These are phyloP conservation scores for Mizuhopecten yessoensis DNA, from an alignment of 1,140 invertebrate species.

Conservation along the genomic window DNA sequence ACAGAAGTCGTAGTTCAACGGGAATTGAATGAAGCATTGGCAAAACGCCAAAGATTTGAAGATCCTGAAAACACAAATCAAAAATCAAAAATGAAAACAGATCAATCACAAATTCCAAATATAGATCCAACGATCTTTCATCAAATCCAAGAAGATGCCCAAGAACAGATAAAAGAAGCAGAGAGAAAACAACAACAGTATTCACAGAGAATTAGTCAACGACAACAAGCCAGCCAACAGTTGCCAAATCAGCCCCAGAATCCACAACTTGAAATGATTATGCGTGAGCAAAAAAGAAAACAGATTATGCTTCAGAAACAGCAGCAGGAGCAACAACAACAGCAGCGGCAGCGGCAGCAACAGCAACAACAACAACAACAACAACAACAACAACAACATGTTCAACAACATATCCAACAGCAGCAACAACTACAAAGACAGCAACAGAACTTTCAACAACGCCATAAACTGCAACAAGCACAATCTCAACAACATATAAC, in stretches of 20 bases:
- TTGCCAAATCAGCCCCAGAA: not conserved
- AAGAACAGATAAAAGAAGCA: conserved; percentile 12
- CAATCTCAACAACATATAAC: not conserved
- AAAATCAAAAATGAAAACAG: not conserved
- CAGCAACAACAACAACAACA: not conserved
- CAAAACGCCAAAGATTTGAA: not conserved
- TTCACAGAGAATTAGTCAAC: not conserved
- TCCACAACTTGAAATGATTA: not conserved
- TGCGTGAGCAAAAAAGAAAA: not conserved
- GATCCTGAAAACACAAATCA: not conserved
- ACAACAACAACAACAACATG: not conserved
- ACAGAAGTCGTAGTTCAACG: conserved; percentile 45
- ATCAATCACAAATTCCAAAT: not conserved
- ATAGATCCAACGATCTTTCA: not conserved
- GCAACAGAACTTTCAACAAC: not conserved
- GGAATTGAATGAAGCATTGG: conserved; percentile 48
- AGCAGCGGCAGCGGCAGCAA: not conserved
- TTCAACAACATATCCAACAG: conserved; percentile 8
- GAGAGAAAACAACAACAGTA: conserved; percentile 9
- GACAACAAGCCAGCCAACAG: not conserved
- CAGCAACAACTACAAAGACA: not conserved
- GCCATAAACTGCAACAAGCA: not conserved
- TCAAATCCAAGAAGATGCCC: not conserved
- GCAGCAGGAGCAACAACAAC: not conserved
- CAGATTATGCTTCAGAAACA: not conserved